Conservation (phyloP, 2,113 vertebrate species). For the Scolopax mira region DNA sequence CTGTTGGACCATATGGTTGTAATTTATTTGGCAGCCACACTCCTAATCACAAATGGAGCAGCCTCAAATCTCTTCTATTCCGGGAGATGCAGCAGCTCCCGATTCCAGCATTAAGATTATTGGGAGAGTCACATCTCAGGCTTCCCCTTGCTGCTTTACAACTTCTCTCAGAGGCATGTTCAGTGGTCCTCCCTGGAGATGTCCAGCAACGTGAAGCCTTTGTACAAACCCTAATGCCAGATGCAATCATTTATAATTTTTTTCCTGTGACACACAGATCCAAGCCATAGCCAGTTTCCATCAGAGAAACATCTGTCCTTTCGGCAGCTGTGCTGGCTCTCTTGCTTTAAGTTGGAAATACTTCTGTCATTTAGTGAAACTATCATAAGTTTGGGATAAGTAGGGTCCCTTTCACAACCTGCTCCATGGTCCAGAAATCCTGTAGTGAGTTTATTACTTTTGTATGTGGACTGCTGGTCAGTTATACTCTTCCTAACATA, state of each 20-base stretch:
- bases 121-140: neutral
- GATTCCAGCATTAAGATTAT: neutral
- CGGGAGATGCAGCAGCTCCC: constrained; percentile 12
- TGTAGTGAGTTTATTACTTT: neutral
- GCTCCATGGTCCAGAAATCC: neutral
- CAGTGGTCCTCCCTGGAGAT: neutral
- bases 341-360: constrained; percentile 5
- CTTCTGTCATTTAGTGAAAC: constrained; percentile 8
- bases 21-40: constrained; percentile 54
- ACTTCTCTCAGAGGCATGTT: neutral
- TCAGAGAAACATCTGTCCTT: constrained; percentile 57
- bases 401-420: neutral
- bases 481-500: neutral
- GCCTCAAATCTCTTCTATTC: constrained; percentile 22
- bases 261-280: constrained; percentile 4
- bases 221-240: neutral
- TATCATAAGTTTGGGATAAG: neutral
- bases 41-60: constrained; percentile 57
- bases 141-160: neutral
- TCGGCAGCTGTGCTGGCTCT: constrained; percentile 7
- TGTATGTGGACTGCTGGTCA: neutral
- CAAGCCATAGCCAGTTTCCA: constrained; percentile 17
- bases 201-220: neutral
- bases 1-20: constrained; percentile 58
- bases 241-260: neutral